Percentiles rank a stretch among this genome's conserved stretches.
These are phyloP conservation scores for Lutjanus campechanus DNA, from an alignment of 2,797 vertebrate genomes.

Conservation along the genomic window DNA sequence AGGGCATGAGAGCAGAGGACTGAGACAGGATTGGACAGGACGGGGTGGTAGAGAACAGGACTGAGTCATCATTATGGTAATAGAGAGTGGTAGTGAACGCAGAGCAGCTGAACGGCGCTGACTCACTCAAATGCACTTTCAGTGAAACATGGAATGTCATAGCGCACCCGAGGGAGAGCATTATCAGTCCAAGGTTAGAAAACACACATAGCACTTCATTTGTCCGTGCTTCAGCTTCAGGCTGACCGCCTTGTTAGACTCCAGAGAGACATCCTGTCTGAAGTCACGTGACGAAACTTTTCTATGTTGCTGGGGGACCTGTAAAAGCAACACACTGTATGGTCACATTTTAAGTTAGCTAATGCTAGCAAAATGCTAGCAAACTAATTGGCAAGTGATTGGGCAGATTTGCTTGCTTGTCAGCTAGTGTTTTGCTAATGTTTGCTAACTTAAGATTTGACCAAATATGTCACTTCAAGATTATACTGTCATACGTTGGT, in stretches of 20 bases:
- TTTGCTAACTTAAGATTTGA: no score
- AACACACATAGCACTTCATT: conserved; percentile 49
- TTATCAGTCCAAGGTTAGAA: conserved; percentile 69
- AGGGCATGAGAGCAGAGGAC: conserved; percentile 45
- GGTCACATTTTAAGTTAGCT: no score
- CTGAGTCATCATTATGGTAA: conserved; percentile 82
- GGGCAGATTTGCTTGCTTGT: no score
- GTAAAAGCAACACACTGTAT: no score
- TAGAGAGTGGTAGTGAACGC: conserved; percentile 47
- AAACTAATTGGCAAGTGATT: no score
- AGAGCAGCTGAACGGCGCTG: conserved; percentile 53
- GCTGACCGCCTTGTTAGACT: conserved; percentile 4
- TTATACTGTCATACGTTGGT: no score
- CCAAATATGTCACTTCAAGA: no score
- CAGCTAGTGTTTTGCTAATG: no score
- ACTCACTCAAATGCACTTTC: conserved; percentile 76
- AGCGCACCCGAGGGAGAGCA: conserved; percentile 51
- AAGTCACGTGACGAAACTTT: conserved; percentile 3
- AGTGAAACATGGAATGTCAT: conserved; percentile 71
- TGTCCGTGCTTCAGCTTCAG: conserved; percentile 44
- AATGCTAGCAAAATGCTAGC: no score
- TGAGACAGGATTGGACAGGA: conserved; percentile 61
- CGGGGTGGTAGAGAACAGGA: conserved; percentile 60
- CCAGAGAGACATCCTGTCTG: conserved; percentile 25
- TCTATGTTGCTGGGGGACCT: not conserved